Base-by-base conservation (phyloP, 1,140 invertebrate genomes). In the Plectrocnemia conspersa region DNA sequence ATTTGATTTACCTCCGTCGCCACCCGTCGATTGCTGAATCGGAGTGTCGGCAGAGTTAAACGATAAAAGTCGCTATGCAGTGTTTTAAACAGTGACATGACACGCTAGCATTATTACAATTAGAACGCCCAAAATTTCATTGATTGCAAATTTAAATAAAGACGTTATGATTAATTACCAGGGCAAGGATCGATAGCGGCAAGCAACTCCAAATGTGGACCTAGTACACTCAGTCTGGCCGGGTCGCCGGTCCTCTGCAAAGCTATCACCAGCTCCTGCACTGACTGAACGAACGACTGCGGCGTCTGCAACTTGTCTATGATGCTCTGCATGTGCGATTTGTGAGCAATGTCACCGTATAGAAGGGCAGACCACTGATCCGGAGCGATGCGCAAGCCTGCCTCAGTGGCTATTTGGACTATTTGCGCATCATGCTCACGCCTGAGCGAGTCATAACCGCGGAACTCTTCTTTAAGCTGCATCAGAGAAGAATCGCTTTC, bases 261-360 rank as follows among this genome's bases (percentile, higher is more conserved):
- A 0, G 91, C 92, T 56, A 96, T 92, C 16, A 95, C 84, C 53
- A 97, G 70, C 69, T 97, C 93, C 68, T 93, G 91, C 1, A 96
- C 86, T 32, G 88, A 89, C 69, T 93, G 89, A 1, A 86, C 83
- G 72, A 95, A 94, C 1, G 88, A 91, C 60, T 91, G 87, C 0
- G 91, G 91, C 11, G 91, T 95, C 75, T 95, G 92, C 23, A 96
- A 71, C 76, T 95, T 91, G 63, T 91, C 86, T 64, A 98, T 97
- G 53, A 98, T 98, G 64, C 92, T 96, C 72, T 99, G 95, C 95
- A 99, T 98, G 67, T 98, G 93, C 15, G 93, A 95, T 69, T 98
- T 98, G 66, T 98, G 95, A 13, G 82, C 80, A 0, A 87, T 86
- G 68, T 99, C 96, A 1, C 96, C 96, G 69, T 98, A 99, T 1